Conservation (phyloP, 2,797 vertebrate genomes). For the Psittacula echo region DNA sequence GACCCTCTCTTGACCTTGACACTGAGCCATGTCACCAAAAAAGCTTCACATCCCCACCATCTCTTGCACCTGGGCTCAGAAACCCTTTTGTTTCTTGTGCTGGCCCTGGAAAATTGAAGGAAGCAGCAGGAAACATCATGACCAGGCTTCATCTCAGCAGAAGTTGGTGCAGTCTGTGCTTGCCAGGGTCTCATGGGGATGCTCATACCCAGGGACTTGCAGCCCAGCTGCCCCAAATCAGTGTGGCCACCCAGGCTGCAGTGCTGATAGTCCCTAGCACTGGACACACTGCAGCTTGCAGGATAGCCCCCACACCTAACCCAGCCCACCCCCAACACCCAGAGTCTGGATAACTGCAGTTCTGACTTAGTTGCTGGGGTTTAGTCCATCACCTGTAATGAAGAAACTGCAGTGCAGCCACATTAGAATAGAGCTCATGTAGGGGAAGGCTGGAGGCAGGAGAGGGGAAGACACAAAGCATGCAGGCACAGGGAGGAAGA, state of each 20-base stretch:
- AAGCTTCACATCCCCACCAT: neutral
- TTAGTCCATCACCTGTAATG: neutral
- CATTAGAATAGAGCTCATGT: neutral
- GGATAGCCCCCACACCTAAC: neutral
- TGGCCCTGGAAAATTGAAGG: neutral
- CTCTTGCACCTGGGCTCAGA: neutral
- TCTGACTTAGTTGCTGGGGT: neutral
- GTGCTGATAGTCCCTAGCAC: neutral
- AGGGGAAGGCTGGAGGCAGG: neutral
- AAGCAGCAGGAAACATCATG: neutral
- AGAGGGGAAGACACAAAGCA: neutral
- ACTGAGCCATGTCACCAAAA: neutral
- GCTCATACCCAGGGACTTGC: neutral
- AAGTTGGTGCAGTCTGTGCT: neutral
- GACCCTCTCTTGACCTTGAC: neutral
- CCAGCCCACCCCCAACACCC: rapidly evolving
- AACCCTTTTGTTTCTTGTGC: neutral
- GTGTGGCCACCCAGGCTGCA: neutral
- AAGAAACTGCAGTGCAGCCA: neutral
- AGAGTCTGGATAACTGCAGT: neutral
- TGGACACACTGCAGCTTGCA: neutral
- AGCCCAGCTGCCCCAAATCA: neutral
- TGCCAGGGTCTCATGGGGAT: neutral
- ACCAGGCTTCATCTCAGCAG: neutral
- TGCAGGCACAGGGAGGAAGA: neutral